Conservation (phyloP, 2,113 vertebrate genomes). For the Amazona vittata region DNA sequence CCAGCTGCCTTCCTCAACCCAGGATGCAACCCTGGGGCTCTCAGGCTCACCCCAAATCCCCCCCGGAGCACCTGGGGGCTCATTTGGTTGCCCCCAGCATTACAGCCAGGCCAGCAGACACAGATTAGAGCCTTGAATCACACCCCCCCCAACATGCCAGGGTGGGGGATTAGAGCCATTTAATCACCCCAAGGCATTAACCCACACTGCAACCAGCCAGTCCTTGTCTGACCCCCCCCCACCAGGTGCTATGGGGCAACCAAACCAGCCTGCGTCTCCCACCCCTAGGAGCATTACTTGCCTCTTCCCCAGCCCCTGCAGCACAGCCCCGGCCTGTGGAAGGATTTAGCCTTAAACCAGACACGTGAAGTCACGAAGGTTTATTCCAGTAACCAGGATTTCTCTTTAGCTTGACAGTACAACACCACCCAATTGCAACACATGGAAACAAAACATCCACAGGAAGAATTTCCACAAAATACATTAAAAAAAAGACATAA, state of each 20-base stretch:
- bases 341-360: not conserved
- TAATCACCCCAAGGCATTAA: conserved; percentile 6
- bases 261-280: not conserved
- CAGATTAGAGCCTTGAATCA: not conserved
- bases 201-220: not conserved
- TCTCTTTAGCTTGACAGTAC: conserved; percentile 54
- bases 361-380: conserved; percentile 31
- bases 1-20: not conserved
- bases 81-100: not conserved
- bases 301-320: not conserved
- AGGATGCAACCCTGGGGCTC: not conserved
- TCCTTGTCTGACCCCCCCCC: not conserved
- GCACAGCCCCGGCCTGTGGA: not conserved
- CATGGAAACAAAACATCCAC: conserved; percentile 53
- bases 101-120: not conserved
- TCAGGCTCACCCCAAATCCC: not conserved
- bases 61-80: not conserved
- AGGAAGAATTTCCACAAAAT: conserved; percentile 50
- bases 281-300: accelerated
- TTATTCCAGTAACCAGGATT: conserved; percentile 67
- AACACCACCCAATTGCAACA: not conserved
- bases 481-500: not conserved
- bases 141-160: not conserved
- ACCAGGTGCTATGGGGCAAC: not conserved
- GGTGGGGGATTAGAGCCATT: conserved; percentile 1